Evolutionary conservation across 2,113 vertebrate species (phyloP), one percentile per base, ranked within the genome.

Genomic region (Plectropomus leopardus): DNA sequence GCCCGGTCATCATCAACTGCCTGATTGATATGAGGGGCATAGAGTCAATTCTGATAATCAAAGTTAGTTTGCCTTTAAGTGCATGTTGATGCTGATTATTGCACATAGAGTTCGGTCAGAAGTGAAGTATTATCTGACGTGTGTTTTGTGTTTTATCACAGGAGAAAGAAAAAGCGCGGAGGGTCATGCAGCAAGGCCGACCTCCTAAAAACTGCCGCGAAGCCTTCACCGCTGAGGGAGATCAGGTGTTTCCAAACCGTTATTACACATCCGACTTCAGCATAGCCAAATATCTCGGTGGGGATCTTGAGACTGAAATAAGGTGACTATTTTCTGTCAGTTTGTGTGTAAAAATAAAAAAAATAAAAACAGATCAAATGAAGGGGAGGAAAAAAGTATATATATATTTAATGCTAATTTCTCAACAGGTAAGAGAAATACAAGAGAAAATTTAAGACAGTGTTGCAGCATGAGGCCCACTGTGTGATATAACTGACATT

Each of bases 21-120:
- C 82, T 90, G 73, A 81, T 88, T 28, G 89, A 90, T 32, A 88
- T 90, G 86, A 74, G 89, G 54, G 84, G 84, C 47, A 88, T 90
- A 24, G 89, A 90, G 59, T 87, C 89, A 4, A 48, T 90, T 14
- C 79, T 90, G 13, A 78, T 90, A 3, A 83, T 90, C 61, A 87
- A 73, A 76, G 89, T 90, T n/a, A 78, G 50, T 65, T 13, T 53
- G 16, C 55, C 26, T 10, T 3, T 36, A 5, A 30, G 45, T 14
- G 42, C 1, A 3, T 14, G 32, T 30, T 57, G 4, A 50, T 65
- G 44, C 40, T 16, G 57, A 44, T n/a, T 45, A 24, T 47, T 28
- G 11, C 17, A 34, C 3, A 1, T 6, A 4, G 44, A 34, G 40
- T 6, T 9, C 1, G 54, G 63, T 34, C 7, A 21, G 34, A 11